Evolutionary conservation across 2,113 vertebrate genomes (phyloP), one percentile per base, ranked within the genome.

Genomic region (Stigmatopora nigra): DNA sequence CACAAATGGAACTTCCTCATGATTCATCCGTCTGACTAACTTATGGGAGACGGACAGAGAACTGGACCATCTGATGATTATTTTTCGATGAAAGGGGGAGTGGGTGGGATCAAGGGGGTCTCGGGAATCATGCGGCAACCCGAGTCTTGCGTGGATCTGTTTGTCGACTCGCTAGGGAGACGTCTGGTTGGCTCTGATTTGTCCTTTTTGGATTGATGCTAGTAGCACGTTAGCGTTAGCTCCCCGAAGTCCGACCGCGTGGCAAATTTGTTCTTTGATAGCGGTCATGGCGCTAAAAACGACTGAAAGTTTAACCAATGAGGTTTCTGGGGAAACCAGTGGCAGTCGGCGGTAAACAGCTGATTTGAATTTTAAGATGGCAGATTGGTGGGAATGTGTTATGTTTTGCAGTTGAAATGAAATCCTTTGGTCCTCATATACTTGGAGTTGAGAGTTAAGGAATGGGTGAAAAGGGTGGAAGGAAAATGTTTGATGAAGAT

Each of bases 81-180:
- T 83, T 79, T 87, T 86, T 85, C 85, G 81, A 80, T 77, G 52
- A 88, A 87, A 83, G 79, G 72, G 52, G 77, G 67, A 81, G 71
- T 56, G 66, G 7, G 68, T 13, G 41, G 61, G 57, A 75, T 65
- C 68, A 47, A 1, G 64, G 69, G 7, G n/a, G 22, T 41, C 47
- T 78, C 70, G 64, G 63, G 56, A 35, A 78, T 75, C 62, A 68
- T 67, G 65, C n/a, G n/a, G n/a, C n/a, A n/a, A n/a, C n/a, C n/a
- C 71, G 70, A 64, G 67, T 81, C 71, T 10, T 68, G 77, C 78
- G 72, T 65, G 70, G 78, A 68, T 84, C 79, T 82, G 83, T 84
- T 87, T 82, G 47, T 79, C 73, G 78, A 77, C 71, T 66, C 76
- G 61, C 63, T 45, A 62, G 67, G 64, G 79, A 72, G 73, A 83